phyloP scores from a whole-genome alignment of 2,888 invertebrate species.

The Lasioglossum vierecki region DNA sequence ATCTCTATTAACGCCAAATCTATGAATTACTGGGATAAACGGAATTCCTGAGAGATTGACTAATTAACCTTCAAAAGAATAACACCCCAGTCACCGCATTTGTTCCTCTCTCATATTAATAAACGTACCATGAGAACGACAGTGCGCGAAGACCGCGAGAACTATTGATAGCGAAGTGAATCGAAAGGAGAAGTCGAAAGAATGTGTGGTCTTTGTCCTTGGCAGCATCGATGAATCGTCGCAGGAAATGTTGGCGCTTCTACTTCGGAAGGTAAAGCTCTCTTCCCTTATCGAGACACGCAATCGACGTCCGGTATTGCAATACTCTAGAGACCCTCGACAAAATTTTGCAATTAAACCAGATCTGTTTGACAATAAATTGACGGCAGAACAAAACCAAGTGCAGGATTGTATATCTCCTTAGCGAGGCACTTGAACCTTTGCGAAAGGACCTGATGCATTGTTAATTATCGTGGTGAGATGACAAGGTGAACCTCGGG shows the following conservation, averaged over 20 bases:
- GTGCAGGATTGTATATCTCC: not conserved
- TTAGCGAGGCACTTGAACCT: not conserved
- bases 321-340: not conserved
- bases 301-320: conserved; percentile 15
- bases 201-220: conserved; percentile 12
- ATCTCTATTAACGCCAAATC: not conserved
- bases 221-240: conserved; percentile 31
- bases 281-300: conserved; percentile 19
- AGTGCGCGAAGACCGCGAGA: not conserved
- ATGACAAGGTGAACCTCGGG: too few species aligned
- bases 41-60: not conserved
- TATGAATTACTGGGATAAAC: not conserved
- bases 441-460: not conserved
- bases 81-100: not conserved
- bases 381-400: not conserved
- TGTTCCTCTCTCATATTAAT: not conserved
- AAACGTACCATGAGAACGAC: conserved; percentile 5
- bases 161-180: not conserved
- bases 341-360: conserved; percentile 34
- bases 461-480: not conserved
- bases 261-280: conserved; percentile 61
- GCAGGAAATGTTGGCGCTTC: conserved; percentile 49
- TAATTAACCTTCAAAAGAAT: conserved; percentile 41
- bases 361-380: conserved; percentile 24
- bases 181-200: not conserved